Evolutionary conservation across 23 tunicate species (phyloP).

Genomic region (Ciona savignyi): DNA sequence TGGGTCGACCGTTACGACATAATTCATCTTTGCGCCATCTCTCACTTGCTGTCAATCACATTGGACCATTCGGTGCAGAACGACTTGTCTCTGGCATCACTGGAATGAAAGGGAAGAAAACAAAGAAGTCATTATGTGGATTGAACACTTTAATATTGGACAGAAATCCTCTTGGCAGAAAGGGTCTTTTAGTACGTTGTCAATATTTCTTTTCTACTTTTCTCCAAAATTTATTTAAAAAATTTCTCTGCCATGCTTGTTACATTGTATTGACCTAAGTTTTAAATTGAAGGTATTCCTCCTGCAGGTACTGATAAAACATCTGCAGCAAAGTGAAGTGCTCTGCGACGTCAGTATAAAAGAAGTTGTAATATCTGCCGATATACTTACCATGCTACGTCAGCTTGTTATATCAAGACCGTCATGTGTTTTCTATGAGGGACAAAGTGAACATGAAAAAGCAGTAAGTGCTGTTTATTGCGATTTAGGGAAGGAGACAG

Average conservation of each 20-base stretch:
- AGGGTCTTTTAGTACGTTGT: constrained; percentile 30
- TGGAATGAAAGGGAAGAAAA: constrained; percentile 32
- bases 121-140: constrained; percentile 39
- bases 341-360: constrained; percentile 49
- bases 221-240: not conserved
- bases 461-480: too few relatives aligned
- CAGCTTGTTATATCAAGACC: constrained; percentile 1
- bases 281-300: too few relatives aligned
- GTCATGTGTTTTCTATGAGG: constrained; percentile 24
- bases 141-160: constrained; percentile 38
- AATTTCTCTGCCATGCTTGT: too few relatives aligned
- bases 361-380: constrained; percentile 46
- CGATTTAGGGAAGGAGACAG: too few relatives aligned
- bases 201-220: not conserved
- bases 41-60: constrained; percentile 83
- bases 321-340: constrained; percentile 25
- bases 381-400: not conserved
- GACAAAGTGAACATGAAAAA: constrained; percentile 33
- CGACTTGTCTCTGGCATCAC: constrained; percentile 39
- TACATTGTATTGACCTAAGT: not conserved
- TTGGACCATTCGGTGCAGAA: constrained; percentile 68
- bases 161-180: constrained; percentile 66
- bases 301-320: constrained; percentile 26
- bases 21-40: constrained; percentile 43
- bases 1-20: constrained; percentile 36